Base-by-base conservation (phyloP, 2,113 vertebrate genomes). In the Neoarius graeffei region DNA sequence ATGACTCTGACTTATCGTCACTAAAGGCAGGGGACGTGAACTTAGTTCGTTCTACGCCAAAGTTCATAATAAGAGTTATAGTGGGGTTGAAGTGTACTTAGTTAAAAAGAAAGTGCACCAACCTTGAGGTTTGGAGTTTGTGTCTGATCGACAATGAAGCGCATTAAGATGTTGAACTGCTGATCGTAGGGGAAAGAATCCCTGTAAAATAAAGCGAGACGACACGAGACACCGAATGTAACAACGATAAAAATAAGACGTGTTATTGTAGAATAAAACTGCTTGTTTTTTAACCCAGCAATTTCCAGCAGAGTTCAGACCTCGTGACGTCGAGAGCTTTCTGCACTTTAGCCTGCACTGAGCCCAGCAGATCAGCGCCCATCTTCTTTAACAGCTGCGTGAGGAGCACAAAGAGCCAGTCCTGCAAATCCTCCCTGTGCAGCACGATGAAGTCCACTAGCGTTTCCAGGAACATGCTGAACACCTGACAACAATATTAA, bases 161-260 rank as follows among this genome's bases (percentile, higher is more conserved):
- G 96, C 97, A 99, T 99, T 91, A 99, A 94, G 95, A 99, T 99
- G 95, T 96, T 98, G 91, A 99, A 99, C 91, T 99, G 98, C 91
- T 97, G 97, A 90, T 99, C 97, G 87, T 96, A 97, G 84, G 97
- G 96, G 94, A 99, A 99, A 48, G 97, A 98, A 91, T 99, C 98
- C 89, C 98, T 99, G 94, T 76, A 91, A 93, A 88, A 90, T 10
- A 17, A 6, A 60, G 35, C 48, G 35, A 35, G 67, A 59, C 23
- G 48, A 52, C 20, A 77, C 8, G 19, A 56, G 25, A 19, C 19
- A 85, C 5, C 48, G 76, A 62, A 15, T 57, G 50, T 50, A 83
- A 10, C 82, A 30, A 1, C 1, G 7, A 25, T 48, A 17, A 52
- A 66, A 83, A 83, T 35, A 60, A 20, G 20, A 10, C 7, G 13